Base-by-base conservation (phyloP, 2,888 invertebrate species). In the Petrolisthes cinctipes region DNA sequence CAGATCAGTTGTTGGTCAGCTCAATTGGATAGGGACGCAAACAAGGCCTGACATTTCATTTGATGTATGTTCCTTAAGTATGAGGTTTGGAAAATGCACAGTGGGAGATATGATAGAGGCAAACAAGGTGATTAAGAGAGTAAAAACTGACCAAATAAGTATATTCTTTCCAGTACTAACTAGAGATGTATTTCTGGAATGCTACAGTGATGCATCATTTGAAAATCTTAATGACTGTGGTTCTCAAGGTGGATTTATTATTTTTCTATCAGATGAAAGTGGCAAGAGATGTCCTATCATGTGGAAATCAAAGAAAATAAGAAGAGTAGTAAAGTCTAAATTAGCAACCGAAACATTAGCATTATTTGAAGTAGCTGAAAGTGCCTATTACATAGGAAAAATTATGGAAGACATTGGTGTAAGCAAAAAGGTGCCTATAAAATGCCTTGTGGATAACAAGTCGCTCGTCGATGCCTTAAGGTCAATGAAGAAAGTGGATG, bases 131-230 rank as follows among this genome's bases (percentile, higher is more conserved):
- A 4, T 79, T 9, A 79, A 54, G 54, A 79, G n/a, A 54, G 79
- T 79, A 17, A 79, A 79, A 54, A 79, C 79, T 14, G 79, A 79
- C 54, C 79, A 53, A 53, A 53, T 79, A 17, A 79, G 79, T 53
- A 5, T 79, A 79, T 79, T 79, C 53, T 79, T 79, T 17, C 79
- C 56, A n/a, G 54, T 79, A 14, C n/a, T 79, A 79, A 79, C 4
- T 53, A 53, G 54, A 51, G 23, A 79, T 79, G 53, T 79, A 54
- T 54, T 53, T 79, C 79, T 79, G 79, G 53, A 53, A 17, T 79
- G 79, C n/a, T 79, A 79, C 79, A 56, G 54, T 79, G 79, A 79
- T 79, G 79, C 79, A 79, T 79, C 54, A 54, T 79, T 79, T 79
- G 54, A 53, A 53, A 79, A 79, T 53, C 54, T 78, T 78, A 23